A percentile compares a stretch with the other conserved stretches of the same genome.
Evolutionary conservation across 2,113 vertebrate species (phyloP).

Genomic region (Vimba vimba): DNA sequence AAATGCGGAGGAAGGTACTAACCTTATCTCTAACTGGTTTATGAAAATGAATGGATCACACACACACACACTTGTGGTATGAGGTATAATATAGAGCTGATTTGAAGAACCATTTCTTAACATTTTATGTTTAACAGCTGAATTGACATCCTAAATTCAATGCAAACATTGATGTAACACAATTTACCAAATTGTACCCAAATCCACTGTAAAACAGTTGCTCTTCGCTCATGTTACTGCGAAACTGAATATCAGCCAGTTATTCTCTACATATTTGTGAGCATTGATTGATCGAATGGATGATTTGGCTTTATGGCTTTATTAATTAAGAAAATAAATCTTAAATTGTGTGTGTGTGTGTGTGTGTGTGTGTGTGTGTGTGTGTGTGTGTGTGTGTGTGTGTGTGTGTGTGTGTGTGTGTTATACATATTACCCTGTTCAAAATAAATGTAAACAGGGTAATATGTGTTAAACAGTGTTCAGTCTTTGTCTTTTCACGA

Average conservation of each 20-base stretch:
- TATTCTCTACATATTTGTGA: too few species aligned
- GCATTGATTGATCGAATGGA: too few species aligned
- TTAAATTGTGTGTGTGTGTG: too few species aligned
- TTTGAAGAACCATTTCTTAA: not conserved
- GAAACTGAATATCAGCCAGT: too few species aligned
- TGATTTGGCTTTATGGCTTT: too few species aligned
- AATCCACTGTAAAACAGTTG: not conserved
- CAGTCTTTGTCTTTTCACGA: not conserved
- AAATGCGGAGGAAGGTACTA: slow-evolving; percentile 31
- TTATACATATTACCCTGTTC: too few species aligned
- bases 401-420: too few species aligned
- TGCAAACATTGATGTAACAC: not conserved
- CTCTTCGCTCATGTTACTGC: not conserved
- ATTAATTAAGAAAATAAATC: not conserved
- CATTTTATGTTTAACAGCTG: not conserved
- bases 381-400: too few species aligned
- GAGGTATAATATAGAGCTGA: not conserved
- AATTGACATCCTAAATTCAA: not conserved
- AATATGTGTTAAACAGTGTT: not conserved
- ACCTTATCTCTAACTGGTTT: slow-evolving; percentile 48
- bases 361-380: too few species aligned
- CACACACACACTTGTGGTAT: not conserved
- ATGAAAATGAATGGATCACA: not conserved
- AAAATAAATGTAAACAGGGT: not conserved
- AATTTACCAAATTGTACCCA: not conserved